Evolutionary conservation across 2,797 vertebrate species (phyloP).

Genomic region (Zalophus californianus): DNA sequence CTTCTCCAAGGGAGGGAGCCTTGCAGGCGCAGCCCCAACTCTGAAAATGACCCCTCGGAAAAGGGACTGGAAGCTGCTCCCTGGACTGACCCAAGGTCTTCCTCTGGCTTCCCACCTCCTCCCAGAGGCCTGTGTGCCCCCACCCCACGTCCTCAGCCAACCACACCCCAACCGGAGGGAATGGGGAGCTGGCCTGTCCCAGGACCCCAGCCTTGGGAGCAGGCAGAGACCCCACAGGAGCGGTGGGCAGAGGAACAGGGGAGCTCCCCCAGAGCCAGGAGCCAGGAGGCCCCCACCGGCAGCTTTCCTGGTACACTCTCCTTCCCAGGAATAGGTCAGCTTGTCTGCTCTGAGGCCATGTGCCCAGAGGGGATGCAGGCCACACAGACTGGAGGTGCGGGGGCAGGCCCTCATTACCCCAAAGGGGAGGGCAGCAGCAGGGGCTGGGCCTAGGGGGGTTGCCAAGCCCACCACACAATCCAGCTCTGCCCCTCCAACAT

Average conservation of each 20-base stretch:
- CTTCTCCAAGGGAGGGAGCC: constrained; percentile 19
- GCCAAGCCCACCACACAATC: not conserved
- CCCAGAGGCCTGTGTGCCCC: not conserved
- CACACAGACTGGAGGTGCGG: not conserved
- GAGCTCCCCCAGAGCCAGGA: not conserved
- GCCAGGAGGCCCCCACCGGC: no score
- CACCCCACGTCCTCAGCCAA: not conserved
- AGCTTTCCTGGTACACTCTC: not conserved
- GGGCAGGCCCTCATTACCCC: not conserved
- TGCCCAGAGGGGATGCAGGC: not conserved
- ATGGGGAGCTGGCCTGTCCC: not conserved
- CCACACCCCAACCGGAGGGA: not conserved
- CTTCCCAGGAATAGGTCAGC: not conserved
- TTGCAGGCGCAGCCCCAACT: not conserved
- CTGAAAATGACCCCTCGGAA: no score
- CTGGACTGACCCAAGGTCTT: not conserved
- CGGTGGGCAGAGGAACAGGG: no score
- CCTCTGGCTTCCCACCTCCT: no score
- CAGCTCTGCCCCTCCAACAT: no score
- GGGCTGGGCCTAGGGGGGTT: not conserved
- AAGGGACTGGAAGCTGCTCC: not conserved
- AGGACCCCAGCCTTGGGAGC: not conserved
- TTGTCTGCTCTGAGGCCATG: not conserved
- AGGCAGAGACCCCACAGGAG: not conserved
- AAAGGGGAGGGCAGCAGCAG: not conserved